A percentile compares a stretch with the other conserved stretches of the same genome.
Conservation (phyloP, 2,888 invertebrate genomes). For the Rotaria macrura region DNA sequence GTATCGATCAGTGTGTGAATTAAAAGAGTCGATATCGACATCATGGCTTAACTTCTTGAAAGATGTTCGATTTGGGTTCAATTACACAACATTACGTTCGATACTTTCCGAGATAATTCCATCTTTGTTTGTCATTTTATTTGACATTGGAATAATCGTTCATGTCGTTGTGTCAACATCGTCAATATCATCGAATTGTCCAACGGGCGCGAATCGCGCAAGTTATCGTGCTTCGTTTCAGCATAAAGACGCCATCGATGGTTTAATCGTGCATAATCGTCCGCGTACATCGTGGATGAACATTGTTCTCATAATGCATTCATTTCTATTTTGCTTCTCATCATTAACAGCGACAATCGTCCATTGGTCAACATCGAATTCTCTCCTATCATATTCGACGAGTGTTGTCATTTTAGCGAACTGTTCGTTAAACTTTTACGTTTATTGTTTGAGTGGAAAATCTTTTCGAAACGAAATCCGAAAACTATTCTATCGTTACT, state of each 20-base stretch:
- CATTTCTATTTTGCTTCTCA: conserved; percentile 7
- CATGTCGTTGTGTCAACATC: background rate
- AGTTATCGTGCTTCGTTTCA: background rate
- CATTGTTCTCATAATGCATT: background rate
- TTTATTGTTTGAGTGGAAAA: conserved; percentile 11
- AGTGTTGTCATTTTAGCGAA: background rate
- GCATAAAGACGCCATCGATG: background rate
- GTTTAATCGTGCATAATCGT: background rate
- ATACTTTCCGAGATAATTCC: conserved; percentile 13
- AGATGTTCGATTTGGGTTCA: background rate
- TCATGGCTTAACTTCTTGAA: background rate
- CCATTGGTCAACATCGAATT: background rate
- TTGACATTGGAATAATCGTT: background rate
- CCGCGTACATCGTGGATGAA: conserved; percentile 20
- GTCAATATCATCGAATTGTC: background rate
- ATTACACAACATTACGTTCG: background rate
- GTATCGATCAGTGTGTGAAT: background rate
- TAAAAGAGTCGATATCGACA: background rate
- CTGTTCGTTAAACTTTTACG: conserved; percentile 14
- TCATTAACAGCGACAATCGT: background rate
- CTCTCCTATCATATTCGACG: background rate
- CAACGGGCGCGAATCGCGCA: background rate
- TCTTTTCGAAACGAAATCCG: background rate
- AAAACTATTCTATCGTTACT: background rate
- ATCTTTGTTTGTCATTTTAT: background rate